Percentiles rank a stretch among this genome's conserved stretches.
These are phyloP conservation scores for Lethrus apterus DNA, from an alignment of 1,140 invertebrate genomes.

Conservation along the genomic window DNA sequence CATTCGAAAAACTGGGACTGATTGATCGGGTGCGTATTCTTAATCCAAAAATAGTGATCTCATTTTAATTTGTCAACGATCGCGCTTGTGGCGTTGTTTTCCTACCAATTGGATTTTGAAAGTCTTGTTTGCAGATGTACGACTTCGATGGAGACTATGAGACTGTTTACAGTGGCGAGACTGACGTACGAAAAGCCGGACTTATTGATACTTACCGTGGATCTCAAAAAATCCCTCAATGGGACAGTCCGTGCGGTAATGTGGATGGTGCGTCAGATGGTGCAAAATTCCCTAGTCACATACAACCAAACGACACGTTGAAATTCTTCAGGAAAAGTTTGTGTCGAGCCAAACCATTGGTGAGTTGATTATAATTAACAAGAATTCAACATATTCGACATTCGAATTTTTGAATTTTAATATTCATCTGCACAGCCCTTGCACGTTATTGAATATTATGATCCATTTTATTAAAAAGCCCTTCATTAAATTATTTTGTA, in stretches of 20 bases:
- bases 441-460: too few species aligned
- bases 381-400: too few species aligned
- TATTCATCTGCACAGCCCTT: too few species aligned
- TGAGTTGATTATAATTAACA: conserved; percentile 44
- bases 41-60: background rate
- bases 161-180: conserved; percentile 69
- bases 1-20: conserved; percentile 71
- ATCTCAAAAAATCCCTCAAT: conserved; percentile 62
- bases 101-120: too few species aligned
- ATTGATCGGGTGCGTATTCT: conserved; percentile 65
- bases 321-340: conserved; percentile 76
- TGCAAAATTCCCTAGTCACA: conserved; percentile 68
- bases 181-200: conserved; percentile 54
- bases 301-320: conserved; percentile 58
- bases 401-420: too few species aligned
- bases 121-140: conserved; percentile 62
- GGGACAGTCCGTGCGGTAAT: conserved; percentile 68
- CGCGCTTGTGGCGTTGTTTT: too few species aligned
- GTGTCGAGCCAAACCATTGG: conserved; percentile 65
- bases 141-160: conserved; percentile 73
- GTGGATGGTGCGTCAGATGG: conserved; percentile 75
- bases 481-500: too few species aligned
- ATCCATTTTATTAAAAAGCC: too few species aligned
- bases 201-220: conserved; percentile 72
- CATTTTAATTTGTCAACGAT: background rate